These are phyloP conservation scores for Polypedilum vanderplanki DNA, from an alignment of 1,140 invertebrate species.

Conservation along the genomic window DNA sequence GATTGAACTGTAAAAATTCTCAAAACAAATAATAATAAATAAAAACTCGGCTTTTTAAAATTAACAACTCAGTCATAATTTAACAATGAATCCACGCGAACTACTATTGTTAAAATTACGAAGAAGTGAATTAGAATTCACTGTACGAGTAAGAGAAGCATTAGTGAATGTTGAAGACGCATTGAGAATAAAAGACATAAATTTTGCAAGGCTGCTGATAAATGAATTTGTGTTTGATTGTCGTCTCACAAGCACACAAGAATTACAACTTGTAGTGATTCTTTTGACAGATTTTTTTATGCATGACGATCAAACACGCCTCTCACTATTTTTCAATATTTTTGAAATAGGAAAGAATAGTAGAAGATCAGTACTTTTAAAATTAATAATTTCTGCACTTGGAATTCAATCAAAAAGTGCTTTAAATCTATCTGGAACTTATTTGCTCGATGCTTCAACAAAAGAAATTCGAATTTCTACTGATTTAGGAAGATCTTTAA, in stretches of 20 bases:
- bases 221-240: not conserved
- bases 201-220: not conserved
- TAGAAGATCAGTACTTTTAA: not conserved
- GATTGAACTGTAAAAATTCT: too few relatives aligned
- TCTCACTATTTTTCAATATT: not conserved
- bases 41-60: too few relatives aligned
- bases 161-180: not conserved
- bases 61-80: not conserved
- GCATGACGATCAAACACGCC: not conserved
- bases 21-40: too few relatives aligned
- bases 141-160: not conserved
- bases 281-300: not conserved
- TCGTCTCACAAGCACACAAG: not conserved
- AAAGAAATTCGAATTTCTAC: not conserved
- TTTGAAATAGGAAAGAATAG: not conserved
- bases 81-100: conserved; percentile 1
- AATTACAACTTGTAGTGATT: not conserved
- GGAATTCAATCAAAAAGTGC: not conserved
- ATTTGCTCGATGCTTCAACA: not conserved
- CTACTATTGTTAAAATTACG: not conserved
- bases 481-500: not conserved
- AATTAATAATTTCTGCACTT: not conserved
- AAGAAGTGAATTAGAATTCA: not conserved
- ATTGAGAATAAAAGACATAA: not conserved
- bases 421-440: not conserved